Evolutionary conservation across 2,113 vertebrate genomes (phyloP).

Genomic region (Narcine bancroftii): DNA sequence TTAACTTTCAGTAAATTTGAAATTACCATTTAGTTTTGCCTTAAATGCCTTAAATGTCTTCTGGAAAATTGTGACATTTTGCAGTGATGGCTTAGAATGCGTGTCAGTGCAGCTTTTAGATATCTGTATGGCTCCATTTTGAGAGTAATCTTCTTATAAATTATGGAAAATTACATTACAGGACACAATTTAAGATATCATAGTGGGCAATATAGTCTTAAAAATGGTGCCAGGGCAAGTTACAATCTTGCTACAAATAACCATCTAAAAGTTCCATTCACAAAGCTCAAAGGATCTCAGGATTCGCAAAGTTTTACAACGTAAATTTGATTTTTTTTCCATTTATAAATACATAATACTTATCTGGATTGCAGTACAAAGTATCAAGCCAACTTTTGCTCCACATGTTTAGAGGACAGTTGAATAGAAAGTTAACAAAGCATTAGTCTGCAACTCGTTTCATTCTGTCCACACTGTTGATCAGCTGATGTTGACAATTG

Average conservation of each 20-base stretch:
- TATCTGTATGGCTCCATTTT: not conserved
- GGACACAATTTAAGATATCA: not conserved
- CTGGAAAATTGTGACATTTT: not conserved
- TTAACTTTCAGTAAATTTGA: conserved; percentile 1
- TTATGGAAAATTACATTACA: not conserved
- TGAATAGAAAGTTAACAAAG: not conserved
- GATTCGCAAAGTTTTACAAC: not conserved
- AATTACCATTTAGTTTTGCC: conserved; percentile 5
- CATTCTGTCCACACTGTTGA: not conserved
- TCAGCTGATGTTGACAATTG: not conserved
- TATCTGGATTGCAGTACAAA: not conserved
- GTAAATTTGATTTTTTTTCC: not conserved
- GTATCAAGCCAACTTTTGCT: not conserved
- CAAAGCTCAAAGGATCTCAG: not conserved
- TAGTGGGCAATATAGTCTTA: not conserved
- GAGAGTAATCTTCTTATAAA: not conserved
- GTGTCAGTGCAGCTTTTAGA: not conserved
- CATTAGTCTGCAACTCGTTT: not conserved
- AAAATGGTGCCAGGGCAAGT: not conserved
- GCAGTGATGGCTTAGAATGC: not conserved
- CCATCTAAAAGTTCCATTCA: not conserved
- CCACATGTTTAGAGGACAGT: not conserved
- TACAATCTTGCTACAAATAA: not conserved
- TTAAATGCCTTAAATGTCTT: not conserved
- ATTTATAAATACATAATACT: not conserved